Evolutionary conservation across 2,888 invertebrate species (phyloP).

Genomic region (Malthinus flaveolus): DNA sequence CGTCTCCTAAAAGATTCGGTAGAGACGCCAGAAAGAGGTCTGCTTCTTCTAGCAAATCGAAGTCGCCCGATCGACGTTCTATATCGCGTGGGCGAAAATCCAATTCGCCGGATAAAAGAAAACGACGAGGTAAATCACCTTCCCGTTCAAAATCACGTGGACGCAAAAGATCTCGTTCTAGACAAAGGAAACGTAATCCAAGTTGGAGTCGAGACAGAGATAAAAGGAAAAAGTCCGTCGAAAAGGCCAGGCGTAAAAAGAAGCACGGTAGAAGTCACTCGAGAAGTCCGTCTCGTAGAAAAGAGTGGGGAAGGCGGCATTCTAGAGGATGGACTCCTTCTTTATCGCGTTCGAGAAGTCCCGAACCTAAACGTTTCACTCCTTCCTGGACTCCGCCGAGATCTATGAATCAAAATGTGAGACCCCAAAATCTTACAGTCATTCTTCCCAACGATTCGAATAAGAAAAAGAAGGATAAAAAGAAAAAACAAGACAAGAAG

Average conservation of each 20-base stretch:
- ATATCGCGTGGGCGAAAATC: constrained; percentile 45
- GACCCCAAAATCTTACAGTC: constrained; percentile 61
- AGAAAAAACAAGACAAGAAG: constrained; percentile 53
- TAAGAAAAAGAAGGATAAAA: constrained; percentile 57
- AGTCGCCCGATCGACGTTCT: constrained; percentile 46
- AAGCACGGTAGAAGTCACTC: constrained; percentile 47
- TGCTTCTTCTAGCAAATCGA: constrained; percentile 28
- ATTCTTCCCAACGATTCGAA: constrained; percentile 62
- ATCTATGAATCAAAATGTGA: constrained; percentile 50
- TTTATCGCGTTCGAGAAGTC: constrained; percentile 64
- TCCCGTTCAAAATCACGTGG: constrained; percentile 29
- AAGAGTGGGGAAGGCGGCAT: constrained; percentile 32
- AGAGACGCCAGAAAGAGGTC: constrained; percentile 9
- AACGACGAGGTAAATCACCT: constrained; percentile 26
- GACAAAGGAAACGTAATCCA: constrained; percentile 45
- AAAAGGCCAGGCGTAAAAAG: constrained; percentile 44
- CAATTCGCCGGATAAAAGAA: constrained; percentile 38
- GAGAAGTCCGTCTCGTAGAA: constrained; percentile 47
- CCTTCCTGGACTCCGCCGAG: constrained; percentile 68
- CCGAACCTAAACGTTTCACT: constrained; percentile 45
- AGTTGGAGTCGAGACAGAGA: constrained; percentile 43
- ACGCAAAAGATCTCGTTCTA: constrained; percentile 41
- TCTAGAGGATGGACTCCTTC: constrained; percentile 57
- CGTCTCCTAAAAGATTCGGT: constrained; percentile 8
- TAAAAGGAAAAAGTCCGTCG: constrained; percentile 51